Conservation (phyloP, 1,140 invertebrate genomes). For the Heterodera schachtii region DNA sequence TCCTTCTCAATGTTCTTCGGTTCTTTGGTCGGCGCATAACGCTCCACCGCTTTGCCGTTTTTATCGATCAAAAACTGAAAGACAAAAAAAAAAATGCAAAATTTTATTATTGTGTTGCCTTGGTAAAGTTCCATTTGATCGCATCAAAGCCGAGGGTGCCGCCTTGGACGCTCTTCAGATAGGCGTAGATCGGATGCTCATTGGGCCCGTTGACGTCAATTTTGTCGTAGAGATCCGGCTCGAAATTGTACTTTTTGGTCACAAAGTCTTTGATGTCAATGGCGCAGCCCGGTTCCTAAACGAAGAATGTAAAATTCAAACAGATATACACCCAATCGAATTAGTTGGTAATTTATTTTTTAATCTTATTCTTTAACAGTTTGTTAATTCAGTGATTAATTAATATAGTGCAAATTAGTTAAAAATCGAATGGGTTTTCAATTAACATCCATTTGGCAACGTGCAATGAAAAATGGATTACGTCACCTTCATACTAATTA, state of each 20-base stretch:
- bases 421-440: too few relatives aligned
- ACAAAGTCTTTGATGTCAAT: slow-evolving; percentile 50
- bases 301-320: too few relatives aligned
- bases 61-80: slow-evolving; percentile 39
- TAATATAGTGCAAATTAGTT: too few relatives aligned
- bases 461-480: too few relatives aligned
- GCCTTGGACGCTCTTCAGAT: slow-evolving; percentile 51
- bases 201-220: slow-evolving; percentile 53
- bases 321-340: too few relatives aligned
- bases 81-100: slow-evolving; percentile 29
- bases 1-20: slow-evolving; percentile 42
- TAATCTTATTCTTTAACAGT: too few relatives aligned
- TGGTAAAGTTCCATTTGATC: slow-evolving; percentile 57
- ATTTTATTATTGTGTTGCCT: too few relatives aligned
- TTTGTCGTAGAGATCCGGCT: slow-evolving; percentile 52
- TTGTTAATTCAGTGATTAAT: too few relatives aligned
- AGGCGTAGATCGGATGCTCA: slow-evolving; percentile 47
- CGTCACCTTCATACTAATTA: too few relatives aligned
- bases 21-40: slow-evolving; percentile 48
- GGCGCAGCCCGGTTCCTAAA: slow-evolving; percentile 47
- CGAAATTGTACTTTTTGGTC: slow-evolving; percentile 47
- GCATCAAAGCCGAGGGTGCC: slow-evolving; percentile 42
- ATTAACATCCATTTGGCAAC: too few relatives aligned
- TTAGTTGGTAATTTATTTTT: too few relatives aligned
- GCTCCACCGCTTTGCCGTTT: slow-evolving; percentile 46